Evolutionary conservation across 2,888 invertebrate species (phyloP).

Genomic region (Cheilosia vulpina): DNA sequence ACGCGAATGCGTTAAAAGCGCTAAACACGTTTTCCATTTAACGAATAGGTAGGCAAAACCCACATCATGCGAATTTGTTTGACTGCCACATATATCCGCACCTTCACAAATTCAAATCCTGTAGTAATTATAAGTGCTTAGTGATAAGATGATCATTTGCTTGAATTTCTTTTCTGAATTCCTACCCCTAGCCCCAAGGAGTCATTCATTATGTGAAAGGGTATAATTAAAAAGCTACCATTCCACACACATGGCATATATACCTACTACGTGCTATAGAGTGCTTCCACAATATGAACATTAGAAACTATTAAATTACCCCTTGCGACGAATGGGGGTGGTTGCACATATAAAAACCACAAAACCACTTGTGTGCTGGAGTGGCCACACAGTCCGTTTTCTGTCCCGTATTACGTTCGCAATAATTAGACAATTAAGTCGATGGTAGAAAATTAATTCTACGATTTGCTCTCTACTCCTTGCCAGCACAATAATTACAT

Average conservation of each 20-base stretch:
- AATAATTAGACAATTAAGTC: conserved; percentile 52
- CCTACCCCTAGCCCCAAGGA: not conserved
- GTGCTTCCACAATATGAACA: not conserved
- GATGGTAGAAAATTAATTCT: conserved; percentile 37
- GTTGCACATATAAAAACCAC: conserved; percentile 8
- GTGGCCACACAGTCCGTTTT: not conserved
- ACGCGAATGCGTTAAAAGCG: no score
- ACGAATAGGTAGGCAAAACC: no score
- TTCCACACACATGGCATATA: no score
- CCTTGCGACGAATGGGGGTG: not conserved
- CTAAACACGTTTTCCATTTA: no score
- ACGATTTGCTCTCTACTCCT: conserved; percentile 2
- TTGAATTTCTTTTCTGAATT: not conserved
- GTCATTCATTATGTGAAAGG: conserved; percentile 9
- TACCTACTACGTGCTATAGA: not conserved
- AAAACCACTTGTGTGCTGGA: conserved; percentile 15
- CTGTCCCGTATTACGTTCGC: not conserved
- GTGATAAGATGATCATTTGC: no score
- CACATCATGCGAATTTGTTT: no score
- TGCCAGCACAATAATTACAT: conserved; percentile 6
- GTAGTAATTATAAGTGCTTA: no score
- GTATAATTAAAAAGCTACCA: conserved; percentile 18
- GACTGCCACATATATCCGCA: no score
- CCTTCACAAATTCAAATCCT: no score
- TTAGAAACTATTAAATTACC: conserved; percentile 7